A percentile compares a stretch with the other conserved stretches of the same genome.
These are phyloP conservation scores for Coregonus sp. DNA, from an alignment of 2,797 vertebrate genomes.

Conservation along the genomic window DNA sequence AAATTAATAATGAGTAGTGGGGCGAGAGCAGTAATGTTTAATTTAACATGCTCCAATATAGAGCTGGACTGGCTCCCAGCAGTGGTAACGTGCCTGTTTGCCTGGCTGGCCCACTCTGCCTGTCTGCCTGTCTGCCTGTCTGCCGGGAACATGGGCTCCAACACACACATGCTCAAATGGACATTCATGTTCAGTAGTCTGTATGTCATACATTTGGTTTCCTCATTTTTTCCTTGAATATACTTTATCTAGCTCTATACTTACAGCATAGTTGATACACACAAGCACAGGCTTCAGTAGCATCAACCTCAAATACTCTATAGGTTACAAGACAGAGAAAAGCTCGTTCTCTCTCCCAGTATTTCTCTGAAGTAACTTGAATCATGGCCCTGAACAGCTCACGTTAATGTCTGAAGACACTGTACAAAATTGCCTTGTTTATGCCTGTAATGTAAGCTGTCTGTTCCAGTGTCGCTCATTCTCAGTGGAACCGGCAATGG, in stretches of 20 bases:
- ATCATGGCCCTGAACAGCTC: slow-evolving; percentile 69
- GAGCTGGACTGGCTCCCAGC: slow-evolving; percentile 68
- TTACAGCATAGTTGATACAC: slow-evolving; percentile 57
- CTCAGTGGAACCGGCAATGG: slow-evolving; percentile 62
- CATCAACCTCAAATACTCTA: slow-evolving; percentile 67
- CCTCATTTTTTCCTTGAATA: slow-evolving; percentile 47
- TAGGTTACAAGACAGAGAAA: slow-evolving; percentile 65
- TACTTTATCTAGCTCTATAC: slow-evolving; percentile 32
- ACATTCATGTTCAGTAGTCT: slow-evolving; percentile 58
- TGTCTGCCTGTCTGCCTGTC: slow-evolving; percentile 23
- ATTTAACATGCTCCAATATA: slow-evolving; percentile 69
- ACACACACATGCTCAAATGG: slow-evolving; percentile 51
- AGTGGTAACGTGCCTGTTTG: slow-evolving; percentile 38
- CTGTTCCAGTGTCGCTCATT: slow-evolving; percentile 75
- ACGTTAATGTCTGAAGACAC: slow-evolving; percentile 77
- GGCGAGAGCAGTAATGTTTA: slow-evolving; percentile 79
- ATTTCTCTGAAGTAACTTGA: slow-evolving; percentile 67
- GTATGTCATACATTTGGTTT: slow-evolving; percentile 53
- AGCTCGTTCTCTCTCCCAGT: slow-evolving; percentile 61
- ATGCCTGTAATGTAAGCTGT: slow-evolving; percentile 80
- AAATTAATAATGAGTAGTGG: slow-evolving; percentile 83
- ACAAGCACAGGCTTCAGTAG: slow-evolving; percentile 60
- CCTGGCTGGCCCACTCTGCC: slow-evolving; percentile 16
- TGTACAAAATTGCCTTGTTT: slow-evolving; percentile 83
- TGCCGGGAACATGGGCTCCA: slow-evolving; percentile 33